A percentile compares a stretch with the other conserved stretches of the same genome.
phyloP scores from a whole-genome alignment of 2,888 invertebrate species.

The Syritta pipiens region DNA sequence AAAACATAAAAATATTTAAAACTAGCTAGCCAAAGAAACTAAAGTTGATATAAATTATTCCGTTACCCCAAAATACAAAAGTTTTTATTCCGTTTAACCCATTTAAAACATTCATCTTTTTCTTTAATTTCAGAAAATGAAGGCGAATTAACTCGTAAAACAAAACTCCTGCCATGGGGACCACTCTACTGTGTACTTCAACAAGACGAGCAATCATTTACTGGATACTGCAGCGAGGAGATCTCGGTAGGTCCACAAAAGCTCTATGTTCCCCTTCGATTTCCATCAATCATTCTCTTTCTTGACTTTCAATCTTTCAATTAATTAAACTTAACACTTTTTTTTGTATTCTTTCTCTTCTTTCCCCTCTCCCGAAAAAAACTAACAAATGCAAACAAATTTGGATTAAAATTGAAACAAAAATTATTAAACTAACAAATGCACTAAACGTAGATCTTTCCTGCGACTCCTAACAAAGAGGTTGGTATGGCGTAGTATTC shows the following conservation, averaged over 20 bases:
- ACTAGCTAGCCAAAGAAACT: no score
- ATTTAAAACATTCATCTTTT: background rate
- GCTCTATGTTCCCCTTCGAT: no score
- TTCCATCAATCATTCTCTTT: no score
- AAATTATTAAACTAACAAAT: constrained; percentile 32
- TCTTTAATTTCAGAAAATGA: constrained; percentile 76
- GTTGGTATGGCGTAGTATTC: constrained; percentile 73
- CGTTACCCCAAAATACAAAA: no score
- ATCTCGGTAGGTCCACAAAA: constrained; percentile 82
- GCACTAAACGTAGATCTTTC: constrained; percentile 76
- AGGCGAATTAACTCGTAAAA: constrained; percentile 78
- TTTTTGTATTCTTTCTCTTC: constrained; percentile 39
- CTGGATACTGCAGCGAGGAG: constrained; percentile 86
- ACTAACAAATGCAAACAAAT: constrained; percentile 25
- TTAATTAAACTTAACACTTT: constrained; percentile 22
- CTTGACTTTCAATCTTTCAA: no score
- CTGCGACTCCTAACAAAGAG: constrained; percentile 79
- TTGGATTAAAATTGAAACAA: constrained; percentile 36
- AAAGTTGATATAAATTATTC: no score
- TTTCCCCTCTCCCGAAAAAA: constrained; percentile 19
- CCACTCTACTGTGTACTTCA: constrained; percentile 86
- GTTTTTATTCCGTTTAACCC: no score
- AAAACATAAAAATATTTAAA: no score
- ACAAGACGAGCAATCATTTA: constrained; percentile 86
- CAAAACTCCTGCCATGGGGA: constrained; percentile 81